Base-by-base conservation (phyloP, 2,888 invertebrate genomes). In the Macrosiphum euphorbiae region DNA sequence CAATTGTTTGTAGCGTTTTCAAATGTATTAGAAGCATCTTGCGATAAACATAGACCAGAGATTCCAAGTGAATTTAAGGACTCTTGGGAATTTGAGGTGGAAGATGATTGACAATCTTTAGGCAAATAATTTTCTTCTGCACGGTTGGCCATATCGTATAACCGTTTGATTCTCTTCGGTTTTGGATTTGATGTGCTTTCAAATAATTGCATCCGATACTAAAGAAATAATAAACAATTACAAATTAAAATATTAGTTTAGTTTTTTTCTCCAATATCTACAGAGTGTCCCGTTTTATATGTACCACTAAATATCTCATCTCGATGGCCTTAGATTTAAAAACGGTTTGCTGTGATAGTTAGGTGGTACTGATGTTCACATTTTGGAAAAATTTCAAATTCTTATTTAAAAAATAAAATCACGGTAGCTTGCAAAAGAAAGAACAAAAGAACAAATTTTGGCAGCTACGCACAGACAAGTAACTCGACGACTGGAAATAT, bases 11-110 rank as follows among this genome's bases (percentile, higher is more conserved):
- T 7, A 47, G 20, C 11, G 0, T 67, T 67, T 28, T 92, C 28
- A 67, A 67, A 87, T 20, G 13, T 47, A 93, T 90, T 41, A 94
- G 28, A 55, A 41, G 47, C 10, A 47, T 89, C 55, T 94, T 85
- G 61, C 11, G 89, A 50, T n/a, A 88, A 55, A 13, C 67, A 41
- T 58, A 88, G 58, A n/a, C 61, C 24, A 28, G 93, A 88, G 44
- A 94, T 28, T 1, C 93, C 93, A n/a, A 94, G 61, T 86, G 93
- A 86, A 86, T 85, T 52, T 20, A 78, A 35, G 41, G 93, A 94
- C 28, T 90, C 93, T 52, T 90, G 93, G 41, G 90, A 85, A 47
- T 87, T 87, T 26, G 92, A 88, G 78, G n/a, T 44, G 5, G 7
- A 26, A 50, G 78, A 41, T 55, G 78, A 41, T 55, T 67, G n/a